phyloP scores from a whole-genome alignment of 2,113 vertebrate genomes.

The Pomatostomus ruficeps region DNA sequence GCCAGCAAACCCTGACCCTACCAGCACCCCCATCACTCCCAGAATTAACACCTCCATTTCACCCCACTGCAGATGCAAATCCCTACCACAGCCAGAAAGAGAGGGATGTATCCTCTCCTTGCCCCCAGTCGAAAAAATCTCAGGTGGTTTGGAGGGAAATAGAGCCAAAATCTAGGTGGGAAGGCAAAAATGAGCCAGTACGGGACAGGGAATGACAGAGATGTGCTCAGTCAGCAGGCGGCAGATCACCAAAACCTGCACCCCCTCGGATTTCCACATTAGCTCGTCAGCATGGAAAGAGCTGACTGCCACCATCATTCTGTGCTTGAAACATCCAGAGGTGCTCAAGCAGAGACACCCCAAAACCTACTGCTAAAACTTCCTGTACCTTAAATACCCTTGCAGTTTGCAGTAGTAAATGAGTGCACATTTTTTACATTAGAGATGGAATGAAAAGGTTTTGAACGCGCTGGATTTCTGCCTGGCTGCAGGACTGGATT shows the following conservation, averaged over 20 bases:
- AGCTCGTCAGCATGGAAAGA: neutral
- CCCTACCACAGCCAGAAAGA: neutral
- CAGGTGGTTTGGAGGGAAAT: neutral
- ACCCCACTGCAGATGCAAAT: rapidly evolving
- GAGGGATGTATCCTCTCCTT: neutral
- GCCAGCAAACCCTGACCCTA: neutral
- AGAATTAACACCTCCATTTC: neutral
- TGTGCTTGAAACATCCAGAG: neutral
- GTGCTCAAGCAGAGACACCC: neutral
- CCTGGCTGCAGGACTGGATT: constrained; percentile 29
- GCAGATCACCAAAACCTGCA: neutral
- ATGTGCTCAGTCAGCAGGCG: neutral
- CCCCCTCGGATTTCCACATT: neutral
- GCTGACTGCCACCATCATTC: neutral
- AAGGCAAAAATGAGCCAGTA: neutral
- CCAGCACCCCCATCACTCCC: neutral
- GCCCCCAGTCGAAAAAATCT: rapidly evolving
- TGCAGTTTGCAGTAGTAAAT: neutral
- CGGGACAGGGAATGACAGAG: neutral
- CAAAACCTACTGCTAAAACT: neutral
- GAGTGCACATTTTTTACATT: constrained; percentile 15
- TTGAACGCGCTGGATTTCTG: neutral
- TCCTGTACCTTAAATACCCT: neutral
- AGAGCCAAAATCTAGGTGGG: neutral
- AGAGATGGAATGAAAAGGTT: constrained; percentile 14